Evolutionary conservation across 92 coral and sea anemone species (phyloP).

Genomic region (Pocillopora grandis): DNA sequence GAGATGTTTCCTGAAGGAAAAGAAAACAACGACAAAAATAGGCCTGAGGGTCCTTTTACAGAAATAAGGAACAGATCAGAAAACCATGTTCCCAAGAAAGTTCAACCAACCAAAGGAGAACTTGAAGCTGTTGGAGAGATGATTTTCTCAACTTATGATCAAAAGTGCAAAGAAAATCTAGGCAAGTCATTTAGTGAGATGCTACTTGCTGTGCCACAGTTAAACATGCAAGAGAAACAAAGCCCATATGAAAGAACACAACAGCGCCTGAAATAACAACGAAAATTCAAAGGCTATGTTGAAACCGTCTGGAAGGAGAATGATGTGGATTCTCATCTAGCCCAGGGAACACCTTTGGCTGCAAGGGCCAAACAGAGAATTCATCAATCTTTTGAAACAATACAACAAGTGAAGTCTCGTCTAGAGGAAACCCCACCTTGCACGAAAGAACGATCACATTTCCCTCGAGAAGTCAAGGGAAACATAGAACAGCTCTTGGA

Average conservation of each 20-base stretch:
- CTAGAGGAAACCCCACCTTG: too few relatives aligned
- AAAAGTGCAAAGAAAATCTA: constrained; percentile 38
- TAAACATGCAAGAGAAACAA: constrained; percentile 26
- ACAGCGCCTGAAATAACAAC: constrained; percentile 13
- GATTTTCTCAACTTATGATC: constrained; percentile 35
- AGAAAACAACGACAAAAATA: too few relatives aligned
- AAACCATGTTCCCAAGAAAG: neutral
- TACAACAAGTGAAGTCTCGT: too few relatives aligned
- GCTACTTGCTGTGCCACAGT: neutral
- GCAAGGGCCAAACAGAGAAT: constrained; percentile 25
- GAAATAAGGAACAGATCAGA: too few relatives aligned
- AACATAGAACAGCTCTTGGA: constrained; percentile 29
- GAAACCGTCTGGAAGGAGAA: constrained; percentile 30
- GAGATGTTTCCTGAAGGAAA: constrained; percentile 45
- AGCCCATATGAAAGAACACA: constrained; percentile 38
- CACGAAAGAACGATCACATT: constrained; percentile 31
- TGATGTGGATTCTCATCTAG: constrained; percentile 33
- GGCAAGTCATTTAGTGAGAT: constrained; percentile 40
- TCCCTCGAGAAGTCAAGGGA: neutral
- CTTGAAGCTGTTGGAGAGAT: constrained; percentile 39
- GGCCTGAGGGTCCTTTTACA: too few relatives aligned
- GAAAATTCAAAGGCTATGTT: constrained; percentile 34
- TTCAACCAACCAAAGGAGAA: constrained; percentile 41
- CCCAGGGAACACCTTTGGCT: constrained; percentile 33
- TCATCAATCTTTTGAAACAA: too few relatives aligned